phyloP scores from a whole-genome alignment of 2,888 invertebrate genomes.

The Odontomyia ornata region DNA sequence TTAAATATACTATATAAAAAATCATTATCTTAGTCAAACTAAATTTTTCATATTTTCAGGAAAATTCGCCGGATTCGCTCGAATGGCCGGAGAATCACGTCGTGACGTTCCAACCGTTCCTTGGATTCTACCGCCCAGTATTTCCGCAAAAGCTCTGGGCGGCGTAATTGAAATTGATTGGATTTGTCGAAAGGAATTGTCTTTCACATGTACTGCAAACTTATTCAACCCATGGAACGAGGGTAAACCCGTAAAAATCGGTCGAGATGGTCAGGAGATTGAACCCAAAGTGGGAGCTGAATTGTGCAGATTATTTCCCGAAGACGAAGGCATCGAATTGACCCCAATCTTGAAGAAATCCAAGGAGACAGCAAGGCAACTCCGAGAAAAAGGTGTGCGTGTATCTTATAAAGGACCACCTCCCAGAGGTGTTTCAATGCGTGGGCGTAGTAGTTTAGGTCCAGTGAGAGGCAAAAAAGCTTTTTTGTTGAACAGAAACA shows the following conservation, averaged over 20 bases:
- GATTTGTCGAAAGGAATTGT: conserved; percentile 94
- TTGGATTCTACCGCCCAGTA: conserved; percentile 94
- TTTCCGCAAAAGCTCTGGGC: conserved; percentile 91
- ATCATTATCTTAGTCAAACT: too few relatives aligned
- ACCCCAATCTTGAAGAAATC: conserved; percentile 86
- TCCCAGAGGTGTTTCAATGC: conserved; percentile 64
- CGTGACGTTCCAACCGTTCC: conserved; percentile 89
- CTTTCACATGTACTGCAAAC: conserved; percentile 91
- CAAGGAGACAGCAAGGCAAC: conserved; percentile 80
- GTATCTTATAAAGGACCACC: conserved; percentile 65
- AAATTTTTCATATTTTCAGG: too few relatives aligned
- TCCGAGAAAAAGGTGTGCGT: conserved; percentile 64
- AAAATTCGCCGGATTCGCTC: conserved; percentile 92
- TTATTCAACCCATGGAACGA: conserved; percentile 98
- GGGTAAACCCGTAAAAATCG: conserved; percentile 97
- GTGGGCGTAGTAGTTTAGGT: conserved; percentile 65
- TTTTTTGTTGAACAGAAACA: conserved; percentile 72
- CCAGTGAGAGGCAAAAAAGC: conserved; percentile 68
- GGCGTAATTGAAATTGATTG: conserved; percentile 97
- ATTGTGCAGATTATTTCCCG: conserved; percentile 88
- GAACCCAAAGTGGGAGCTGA: conserved; percentile 96
- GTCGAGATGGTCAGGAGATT: conserved; percentile 98
- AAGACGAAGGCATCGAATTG: conserved; percentile 91
- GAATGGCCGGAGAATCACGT: conserved; percentile 86
- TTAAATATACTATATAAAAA: too few relatives aligned